Base-by-base conservation (phyloP, 2,113 vertebrate species). In the Tachycineta bicolor region DNA sequence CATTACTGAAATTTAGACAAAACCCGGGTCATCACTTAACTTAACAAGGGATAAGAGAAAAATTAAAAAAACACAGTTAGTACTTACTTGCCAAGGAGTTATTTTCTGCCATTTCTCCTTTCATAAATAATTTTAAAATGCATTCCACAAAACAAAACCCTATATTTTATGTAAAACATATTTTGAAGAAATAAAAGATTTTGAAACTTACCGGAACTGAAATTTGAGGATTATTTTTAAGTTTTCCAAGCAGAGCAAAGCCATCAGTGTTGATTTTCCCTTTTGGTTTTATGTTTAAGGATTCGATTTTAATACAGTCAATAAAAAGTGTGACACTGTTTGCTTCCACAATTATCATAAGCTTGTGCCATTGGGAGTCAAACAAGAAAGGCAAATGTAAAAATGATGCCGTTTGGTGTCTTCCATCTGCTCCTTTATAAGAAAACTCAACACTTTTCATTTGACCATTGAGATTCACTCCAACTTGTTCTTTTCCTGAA, bases 301-400 rank as follows among this genome's bases (percentile, higher is more conserved):
- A 95, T 55, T 98, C 98, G 52, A 98, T 83, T 94, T 84, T 97
- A 47, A 96, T 95, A 68, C 99, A 99, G 96, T 99, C 98, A 70
- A 99, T 94, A 20, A 98, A 98, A 77, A 99, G 98, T 9, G 98
- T 98, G 15, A 98, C 97, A 3, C 96, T 97, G 33, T 44, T 96
- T 76, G 95, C 98, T 89, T 98, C 98, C 87, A 99, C 98, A 1
- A 98, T 98, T 64, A 99, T 97, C 94, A 98, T 97, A 82, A 99
- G 70, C 53, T 97, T 98, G 96, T 99, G 99, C 98, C 99, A 99
- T 28, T 98, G 98, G 31, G 99, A 98, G 92, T 99, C 98, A 94
- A 99, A 99, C 46, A 99, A 97, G 87, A 97, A 98, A 29, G 97
- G 96, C 81, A 98, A 89, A 55, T 97, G 96, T 29, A 97, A 93